These are phyloP conservation scores for Neodontobutis hainanensis DNA, from an alignment of 2,113 vertebrate genomes.

Conservation along the genomic window DNA sequence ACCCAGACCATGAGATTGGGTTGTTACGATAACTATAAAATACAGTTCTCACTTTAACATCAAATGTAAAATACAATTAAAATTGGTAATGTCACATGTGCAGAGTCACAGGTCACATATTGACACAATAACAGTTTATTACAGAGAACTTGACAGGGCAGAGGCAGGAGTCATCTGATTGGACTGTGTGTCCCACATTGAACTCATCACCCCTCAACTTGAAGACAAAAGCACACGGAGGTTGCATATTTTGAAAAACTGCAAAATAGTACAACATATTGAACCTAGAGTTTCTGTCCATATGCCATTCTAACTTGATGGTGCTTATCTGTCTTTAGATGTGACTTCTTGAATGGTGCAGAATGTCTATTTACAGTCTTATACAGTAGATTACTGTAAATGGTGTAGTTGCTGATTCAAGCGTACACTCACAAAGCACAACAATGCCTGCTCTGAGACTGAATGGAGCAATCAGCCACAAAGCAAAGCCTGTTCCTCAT, in stretches of 20 bases:
- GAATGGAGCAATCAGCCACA: conserved; percentile 36
- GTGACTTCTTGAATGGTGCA: neutral
- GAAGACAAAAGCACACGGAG: too few species aligned
- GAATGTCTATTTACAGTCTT: neutral
- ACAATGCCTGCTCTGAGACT: conserved; percentile 33
- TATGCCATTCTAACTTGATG: too few species aligned
- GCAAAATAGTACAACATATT: too few species aligned
- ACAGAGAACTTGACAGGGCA: too few species aligned
- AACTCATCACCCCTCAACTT: too few species aligned
- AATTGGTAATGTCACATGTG: too few species aligned
- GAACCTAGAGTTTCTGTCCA: too few species aligned
- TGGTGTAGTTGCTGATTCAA: conserved; percentile 36
- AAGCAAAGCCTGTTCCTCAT: conserved; percentile 17
- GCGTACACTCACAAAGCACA: conserved; percentile 48
- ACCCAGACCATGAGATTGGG: neutral
- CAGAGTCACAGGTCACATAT: too few species aligned
- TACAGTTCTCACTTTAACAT: conserved; percentile 2
- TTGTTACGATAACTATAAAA: neutral
- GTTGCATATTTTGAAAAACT: too few species aligned
- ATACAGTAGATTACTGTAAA: neutral
- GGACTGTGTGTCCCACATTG: too few species aligned
- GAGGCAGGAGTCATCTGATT: too few species aligned
- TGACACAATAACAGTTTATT: too few species aligned
- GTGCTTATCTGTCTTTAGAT: neutral
- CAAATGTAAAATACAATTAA: neutral